Evolutionary conservation across 2,888 invertebrate genomes (phyloP).

Genomic region (Dicyrtoma fusca): DNA sequence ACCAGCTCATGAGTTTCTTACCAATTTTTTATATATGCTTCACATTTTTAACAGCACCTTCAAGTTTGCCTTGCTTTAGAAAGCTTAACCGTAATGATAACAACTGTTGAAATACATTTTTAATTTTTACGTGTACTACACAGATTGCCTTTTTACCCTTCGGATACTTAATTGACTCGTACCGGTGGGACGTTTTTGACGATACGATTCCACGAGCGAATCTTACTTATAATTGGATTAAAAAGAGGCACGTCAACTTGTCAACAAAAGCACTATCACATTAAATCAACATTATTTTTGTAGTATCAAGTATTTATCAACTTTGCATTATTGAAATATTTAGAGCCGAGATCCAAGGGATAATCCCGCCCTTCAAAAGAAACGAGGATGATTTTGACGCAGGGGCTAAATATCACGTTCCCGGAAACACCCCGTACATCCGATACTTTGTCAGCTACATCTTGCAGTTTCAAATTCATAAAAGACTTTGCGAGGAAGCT

Average conservation of each 20-base stretch:
- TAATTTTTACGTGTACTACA: no score
- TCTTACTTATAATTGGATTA: slow-evolving; percentile 73
- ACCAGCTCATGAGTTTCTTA: no score
- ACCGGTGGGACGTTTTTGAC: slow-evolving; percentile 72
- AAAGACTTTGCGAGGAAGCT: slow-evolving; percentile 62
- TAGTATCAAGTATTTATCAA: slow-evolving; percentile 83
- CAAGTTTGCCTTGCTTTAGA: no score
- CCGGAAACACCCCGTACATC: slow-evolving; percentile 58
- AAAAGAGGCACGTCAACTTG: slow-evolving; percentile 63
- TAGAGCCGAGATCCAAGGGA: slow-evolving; percentile 63
- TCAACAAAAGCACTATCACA: no score
- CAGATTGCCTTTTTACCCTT: slow-evolving; percentile 71
- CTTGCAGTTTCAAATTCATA: slow-evolving; percentile 83
- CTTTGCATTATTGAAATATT: no score
- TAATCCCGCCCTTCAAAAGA: slow-evolving; percentile 72
- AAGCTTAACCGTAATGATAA: no score
- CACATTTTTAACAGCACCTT: neutral
- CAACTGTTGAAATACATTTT: no score
- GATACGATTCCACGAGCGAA: slow-evolving; percentile 66
- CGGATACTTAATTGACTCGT: slow-evolving; percentile 71
- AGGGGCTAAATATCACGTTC: slow-evolving; percentile 79
- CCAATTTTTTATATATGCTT: no score
- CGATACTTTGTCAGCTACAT: slow-evolving; percentile 82
- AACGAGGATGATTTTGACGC: slow-evolving; percentile 79
- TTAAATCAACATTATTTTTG: neutral